A percentile compares a stretch with the other conserved stretches of the same genome.
phyloP scores from a whole-genome alignment of 2,113 vertebrate species.

The Eptatretus burgeri region DNA sequence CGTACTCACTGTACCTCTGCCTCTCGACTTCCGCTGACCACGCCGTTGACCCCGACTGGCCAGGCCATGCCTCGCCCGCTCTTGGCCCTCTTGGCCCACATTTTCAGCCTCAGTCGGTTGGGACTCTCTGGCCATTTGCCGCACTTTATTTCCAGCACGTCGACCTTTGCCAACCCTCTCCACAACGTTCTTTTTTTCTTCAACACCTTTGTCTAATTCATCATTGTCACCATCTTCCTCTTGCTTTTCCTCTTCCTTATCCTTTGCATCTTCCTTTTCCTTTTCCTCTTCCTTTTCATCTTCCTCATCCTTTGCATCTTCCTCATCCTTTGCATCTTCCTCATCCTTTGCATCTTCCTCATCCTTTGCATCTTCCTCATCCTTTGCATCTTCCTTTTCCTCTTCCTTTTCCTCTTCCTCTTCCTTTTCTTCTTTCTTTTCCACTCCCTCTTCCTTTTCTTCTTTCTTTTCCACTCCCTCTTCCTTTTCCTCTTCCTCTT shows the following conservation, averaged over 20 bases:
- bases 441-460: neutral
- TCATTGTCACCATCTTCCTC: constrained; percentile 28
- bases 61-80: too few relatives aligned
- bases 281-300: constrained; percentile 15
- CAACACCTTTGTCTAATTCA: neutral
- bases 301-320: too few relatives aligned
- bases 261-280: constrained; percentile 22
- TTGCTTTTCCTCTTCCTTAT: constrained; percentile 11
- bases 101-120: too few relatives aligned
- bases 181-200: constrained; percentile 31
- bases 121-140: too few relatives aligned
- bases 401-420: constrained; percentile 17
- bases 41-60: too few relatives aligned
- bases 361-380: constrained; percentile 20
- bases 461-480: constrained; percentile 19
- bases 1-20: too few relatives aligned
- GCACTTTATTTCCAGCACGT: too few relatives aligned
- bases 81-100: too few relatives aligned
- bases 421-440: constrained; percentile 10
- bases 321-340: too few relatives aligned
- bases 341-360: neutral
- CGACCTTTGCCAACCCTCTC: constrained; percentile 26
- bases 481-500: constrained; percentile 21
- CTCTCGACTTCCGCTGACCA: too few relatives aligned
- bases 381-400: constrained; percentile 18